Conservation (phyloP, 2,888 invertebrate species). For the Monoplex corrugatus region DNA sequence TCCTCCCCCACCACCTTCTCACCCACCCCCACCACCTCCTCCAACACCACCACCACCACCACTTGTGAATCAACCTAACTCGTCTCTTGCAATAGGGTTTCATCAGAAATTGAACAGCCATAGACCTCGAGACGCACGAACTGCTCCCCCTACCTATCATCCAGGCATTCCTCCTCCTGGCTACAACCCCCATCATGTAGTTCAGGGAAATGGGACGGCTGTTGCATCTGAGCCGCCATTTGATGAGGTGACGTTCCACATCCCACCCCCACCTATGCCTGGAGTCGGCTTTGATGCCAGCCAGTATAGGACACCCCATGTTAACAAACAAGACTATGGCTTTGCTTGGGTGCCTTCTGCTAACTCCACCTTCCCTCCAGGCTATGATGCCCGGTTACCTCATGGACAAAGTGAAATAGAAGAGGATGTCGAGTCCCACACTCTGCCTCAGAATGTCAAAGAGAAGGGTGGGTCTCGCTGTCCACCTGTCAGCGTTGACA, state of each 20-base stretch:
- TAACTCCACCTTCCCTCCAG: slow-evolving; percentile 67
- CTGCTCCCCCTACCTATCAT: background rate
- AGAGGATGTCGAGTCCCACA: background rate
- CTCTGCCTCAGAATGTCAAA: background rate
- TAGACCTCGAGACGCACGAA: background rate
- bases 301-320: slow-evolving; percentile 4
- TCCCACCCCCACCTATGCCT: slow-evolving; percentile 20
- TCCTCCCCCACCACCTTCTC: background rate
- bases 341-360: slow-evolving; percentile 70
- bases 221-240: background rate
- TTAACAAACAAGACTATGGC: slow-evolving; percentile 56
- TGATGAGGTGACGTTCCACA: background rate
- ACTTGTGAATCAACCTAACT: background rate
- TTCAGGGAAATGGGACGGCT: background rate
- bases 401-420: background rate
- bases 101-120: background rate
- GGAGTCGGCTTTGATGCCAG: slow-evolving; percentile 35
- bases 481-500: background rate
- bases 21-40: background rate
- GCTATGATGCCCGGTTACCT: slow-evolving; percentile 63
- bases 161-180: background rate
- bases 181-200: background rate
- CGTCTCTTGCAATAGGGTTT: background rate
- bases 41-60: background rate
- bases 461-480: background rate